These are phyloP conservation scores for Nomada ruficornis DNA, from an alignment of 2,888 invertebrate species.

Conservation along the genomic window DNA sequence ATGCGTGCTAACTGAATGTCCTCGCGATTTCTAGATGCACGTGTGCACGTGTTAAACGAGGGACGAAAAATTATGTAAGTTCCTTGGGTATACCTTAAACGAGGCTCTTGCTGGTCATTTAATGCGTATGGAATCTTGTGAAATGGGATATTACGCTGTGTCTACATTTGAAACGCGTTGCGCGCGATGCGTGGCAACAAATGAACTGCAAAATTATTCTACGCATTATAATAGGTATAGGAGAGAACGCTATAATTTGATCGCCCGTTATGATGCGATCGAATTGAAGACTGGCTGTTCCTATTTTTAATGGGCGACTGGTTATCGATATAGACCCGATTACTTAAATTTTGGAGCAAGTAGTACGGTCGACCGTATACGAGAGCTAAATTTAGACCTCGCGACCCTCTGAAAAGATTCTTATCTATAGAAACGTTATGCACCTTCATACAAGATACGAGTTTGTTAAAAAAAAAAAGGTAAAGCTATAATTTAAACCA, in stretches of 20 bases:
- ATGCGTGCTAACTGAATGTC: not conserved
- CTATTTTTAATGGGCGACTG: conserved; percentile 34
- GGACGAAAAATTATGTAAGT: conserved; percentile 30
- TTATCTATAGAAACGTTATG: conserved; percentile 41
- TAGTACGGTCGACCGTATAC: conserved; percentile 6
- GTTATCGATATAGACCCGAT: conserved; percentile 34
- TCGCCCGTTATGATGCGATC: not conserved
- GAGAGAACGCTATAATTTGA: too few species aligned
- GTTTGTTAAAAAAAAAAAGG: not conserved
- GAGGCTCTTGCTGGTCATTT: not conserved
- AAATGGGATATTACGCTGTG: not conserved
- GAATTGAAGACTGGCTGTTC: not conserved
- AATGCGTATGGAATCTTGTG: not conserved
- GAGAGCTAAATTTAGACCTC: conserved; percentile 43
- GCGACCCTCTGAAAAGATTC: conserved; percentile 52
- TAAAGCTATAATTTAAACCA: not conserved
- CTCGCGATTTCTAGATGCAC: conserved; percentile 20
- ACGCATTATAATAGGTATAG: not conserved
- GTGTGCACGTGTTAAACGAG: not conserved
- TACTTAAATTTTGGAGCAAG: conserved; percentile 38
- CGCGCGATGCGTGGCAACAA: not conserved
- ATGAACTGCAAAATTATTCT: conserved; percentile 20
- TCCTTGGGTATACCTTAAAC: conserved; percentile 1
- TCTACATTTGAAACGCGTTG: not conserved
- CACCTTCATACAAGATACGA: not conserved